Base-by-base conservation (phyloP, 2,888 invertebrate genomes). In the Phyllotreta cruciferae region DNA sequence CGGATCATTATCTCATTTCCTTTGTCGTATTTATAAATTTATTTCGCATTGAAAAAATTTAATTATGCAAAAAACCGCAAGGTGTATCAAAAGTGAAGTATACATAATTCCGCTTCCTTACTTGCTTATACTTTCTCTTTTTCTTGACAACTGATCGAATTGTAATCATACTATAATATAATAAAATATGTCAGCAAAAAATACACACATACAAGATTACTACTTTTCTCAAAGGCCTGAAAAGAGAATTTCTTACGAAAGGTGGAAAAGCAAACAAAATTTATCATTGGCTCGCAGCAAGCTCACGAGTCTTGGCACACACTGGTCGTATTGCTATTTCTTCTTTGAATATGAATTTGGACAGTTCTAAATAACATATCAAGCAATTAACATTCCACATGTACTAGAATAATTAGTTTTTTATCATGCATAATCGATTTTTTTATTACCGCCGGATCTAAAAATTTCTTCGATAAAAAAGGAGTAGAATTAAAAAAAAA, bases 291-390 rank as follows among this genome's bases (percentile, higher is more conserved):
- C 58, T 41, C 60, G 45, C 68, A 73, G 71, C 72, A 72, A 71
- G 72, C 71, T 71, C 77, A 81, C 80, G 81, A 81, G 76, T 80
- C 81, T 80, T 81, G 81, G 81, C 81, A 81, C 81, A 81, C 81
- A 79, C 74, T 73, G 70, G 72, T 69, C 65, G 66, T 41, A 45
- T 47, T 8, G 37, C 10, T 37, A 61, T 7, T 56, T 56, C 56
- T 34, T 60, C 55, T 58, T 56, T 56, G 56, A 60, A 52, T 56
- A 60, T 56, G 56, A 24, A 36, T 45, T 5, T 49, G 11, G 0
- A 55, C 55, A 13, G 41, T 9, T 24, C 9, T 41, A 61, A 36
- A 13, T 24, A 55, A 10, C 34, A 52, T 42, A 62, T 62, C 42
- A 52, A 38, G 37, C 56, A 44, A 7, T 35, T 42, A 24, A 24